Conservation (phyloP, 2,888 invertebrate genomes). For the Meiosimyza platycephala region DNA sequence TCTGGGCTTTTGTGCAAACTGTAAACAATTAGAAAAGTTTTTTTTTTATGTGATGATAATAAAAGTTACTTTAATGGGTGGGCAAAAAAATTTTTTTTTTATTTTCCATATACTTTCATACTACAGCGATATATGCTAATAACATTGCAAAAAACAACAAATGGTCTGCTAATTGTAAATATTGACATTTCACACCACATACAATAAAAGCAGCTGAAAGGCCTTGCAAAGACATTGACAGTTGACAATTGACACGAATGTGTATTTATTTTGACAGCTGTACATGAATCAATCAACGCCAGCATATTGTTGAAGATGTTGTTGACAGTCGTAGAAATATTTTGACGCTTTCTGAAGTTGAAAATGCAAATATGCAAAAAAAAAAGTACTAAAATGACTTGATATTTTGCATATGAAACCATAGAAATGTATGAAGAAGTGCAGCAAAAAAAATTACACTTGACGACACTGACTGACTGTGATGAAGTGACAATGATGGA, state of each 20-base stretch:
- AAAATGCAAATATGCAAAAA: background rate
- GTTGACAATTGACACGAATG: background rate
- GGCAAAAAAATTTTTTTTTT: too few species aligned
- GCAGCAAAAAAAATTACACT: background rate
- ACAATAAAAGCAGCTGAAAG: background rate
- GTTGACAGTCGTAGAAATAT: too few species aligned
- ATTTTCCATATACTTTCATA: too few species aligned
- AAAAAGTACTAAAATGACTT: background rate
- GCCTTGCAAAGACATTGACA: conserved; percentile 7
- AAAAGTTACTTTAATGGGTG: too few species aligned
- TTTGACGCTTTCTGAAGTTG: too few species aligned
- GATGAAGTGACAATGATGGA: background rate
- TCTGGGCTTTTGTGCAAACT: too few species aligned
- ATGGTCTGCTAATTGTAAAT: background rate
- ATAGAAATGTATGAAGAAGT: background rate
- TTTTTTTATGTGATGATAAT: too few species aligned
- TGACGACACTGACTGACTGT: background rate
- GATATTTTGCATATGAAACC: conserved; percentile 2
- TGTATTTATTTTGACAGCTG: conserved; percentile 15
- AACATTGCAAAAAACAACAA: background rate
- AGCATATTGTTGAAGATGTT: background rate
- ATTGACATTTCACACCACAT: conserved; percentile 3
- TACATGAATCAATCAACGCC: conserved; percentile 18
- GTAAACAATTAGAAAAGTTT: too few species aligned
- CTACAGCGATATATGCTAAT: too few species aligned